Evolutionary conservation across 2,888 invertebrate genomes (phyloP).

Genomic region (Chaitophorus viminalis): DNA sequence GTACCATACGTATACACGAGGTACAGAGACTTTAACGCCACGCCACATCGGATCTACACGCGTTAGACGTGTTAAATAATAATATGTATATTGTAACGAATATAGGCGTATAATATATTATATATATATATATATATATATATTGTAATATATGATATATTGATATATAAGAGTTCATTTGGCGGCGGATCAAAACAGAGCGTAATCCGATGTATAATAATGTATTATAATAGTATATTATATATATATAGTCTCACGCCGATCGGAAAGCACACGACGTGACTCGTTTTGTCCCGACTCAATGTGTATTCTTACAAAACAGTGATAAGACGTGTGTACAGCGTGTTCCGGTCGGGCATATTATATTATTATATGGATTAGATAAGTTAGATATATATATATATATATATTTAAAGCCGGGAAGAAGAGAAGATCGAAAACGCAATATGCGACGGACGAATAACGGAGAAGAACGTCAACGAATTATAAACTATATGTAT

Average conservation of each 20-base stretch:
- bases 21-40: neutral
- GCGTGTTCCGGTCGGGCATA: conserved; percentile 35
- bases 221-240: neutral
- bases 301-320: conserved; percentile 56
- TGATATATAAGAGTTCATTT: neutral
- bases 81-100: neutral
- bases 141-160: no score
- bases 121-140: no score
- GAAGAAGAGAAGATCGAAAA: neutral
- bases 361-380: no score
- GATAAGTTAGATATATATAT: no score
- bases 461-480: neutral
- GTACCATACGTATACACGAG: neutral
- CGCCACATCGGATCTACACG: neutral
- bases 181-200: neutral
- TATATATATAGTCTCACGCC: neutral
- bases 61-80: neutral
- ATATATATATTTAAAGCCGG: no score
- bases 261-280: conserved; percentile 58
- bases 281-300: conserved; percentile 54
- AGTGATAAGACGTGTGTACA: conserved; percentile 42
- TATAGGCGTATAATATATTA: no score
- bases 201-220: no score
- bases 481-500: neutral
- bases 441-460: neutral